A percentile compares a stretch with the other conserved stretches of the same genome.
These are phyloP conservation scores for Malurus elegans DNA, from an alignment of 2,113 vertebrate genomes.

Conservation along the genomic window DNA sequence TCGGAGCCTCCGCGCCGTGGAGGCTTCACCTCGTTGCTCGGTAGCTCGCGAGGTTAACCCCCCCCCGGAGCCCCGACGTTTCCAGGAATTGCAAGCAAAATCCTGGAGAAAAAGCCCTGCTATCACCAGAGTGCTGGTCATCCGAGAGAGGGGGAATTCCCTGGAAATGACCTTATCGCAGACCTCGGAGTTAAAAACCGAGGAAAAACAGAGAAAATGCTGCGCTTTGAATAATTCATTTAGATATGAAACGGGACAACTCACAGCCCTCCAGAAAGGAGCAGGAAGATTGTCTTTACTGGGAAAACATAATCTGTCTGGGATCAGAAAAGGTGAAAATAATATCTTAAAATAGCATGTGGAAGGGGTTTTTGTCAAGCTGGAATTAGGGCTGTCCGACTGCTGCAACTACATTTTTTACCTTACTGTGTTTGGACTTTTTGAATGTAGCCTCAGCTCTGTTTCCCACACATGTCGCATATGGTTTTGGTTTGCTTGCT, in stretches of 20 bases:
- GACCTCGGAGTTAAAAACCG: neutral
- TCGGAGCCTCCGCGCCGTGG: neutral
- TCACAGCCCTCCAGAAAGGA: neutral
- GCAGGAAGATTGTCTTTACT: neutral
- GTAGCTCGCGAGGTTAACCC: neutral
- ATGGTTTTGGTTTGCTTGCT: neutral
- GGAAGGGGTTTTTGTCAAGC: neutral
- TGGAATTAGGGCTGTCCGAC: neutral
- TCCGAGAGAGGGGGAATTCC: neutral
- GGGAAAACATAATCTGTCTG: neutral
- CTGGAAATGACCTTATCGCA: neutral
- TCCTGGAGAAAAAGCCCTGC: neutral
- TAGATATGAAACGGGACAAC: neutral
- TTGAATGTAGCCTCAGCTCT: neutral
- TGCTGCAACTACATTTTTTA: neutral
- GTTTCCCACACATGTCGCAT: neutral
- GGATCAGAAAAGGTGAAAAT: neutral
- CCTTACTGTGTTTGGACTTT: neutral
- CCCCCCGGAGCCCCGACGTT: too few relatives aligned
- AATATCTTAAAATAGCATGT: neutral
- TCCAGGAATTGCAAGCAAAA: neutral
- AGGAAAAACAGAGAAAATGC: neutral
- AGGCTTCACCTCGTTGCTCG: neutral
- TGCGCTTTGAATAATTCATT: fast-evolving
- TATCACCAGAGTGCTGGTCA: neutral